Evolutionary conservation across 2,113 vertebrate species (phyloP).

Genomic region (Bufo bufo): DNA sequence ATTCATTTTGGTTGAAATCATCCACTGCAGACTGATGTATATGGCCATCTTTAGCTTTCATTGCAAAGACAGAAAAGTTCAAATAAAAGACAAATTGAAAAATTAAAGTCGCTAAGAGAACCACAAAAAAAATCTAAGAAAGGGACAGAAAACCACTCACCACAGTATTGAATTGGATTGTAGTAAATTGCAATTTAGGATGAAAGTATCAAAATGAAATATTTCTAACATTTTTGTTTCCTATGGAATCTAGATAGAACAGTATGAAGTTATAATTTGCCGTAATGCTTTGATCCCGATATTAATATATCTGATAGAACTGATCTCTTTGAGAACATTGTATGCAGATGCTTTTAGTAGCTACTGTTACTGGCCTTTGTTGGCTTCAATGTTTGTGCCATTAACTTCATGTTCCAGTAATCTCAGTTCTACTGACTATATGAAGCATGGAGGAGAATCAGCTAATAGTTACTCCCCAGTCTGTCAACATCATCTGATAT

Average conservation of each 20-base stretch:
- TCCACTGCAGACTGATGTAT: too few relatives aligned
- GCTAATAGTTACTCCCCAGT: background rate
- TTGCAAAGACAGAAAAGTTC: background rate
- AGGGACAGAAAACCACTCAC: background rate
- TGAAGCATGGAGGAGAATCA: background rate
- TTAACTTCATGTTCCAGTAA: background rate
- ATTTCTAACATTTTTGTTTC: background rate
- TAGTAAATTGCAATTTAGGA: constrained; percentile 3
- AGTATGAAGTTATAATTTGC: background rate
- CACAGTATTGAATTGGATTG: background rate
- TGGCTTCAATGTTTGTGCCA: background rate
- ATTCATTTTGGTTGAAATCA: too few relatives aligned
- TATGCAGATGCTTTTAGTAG: constrained; percentile 10
- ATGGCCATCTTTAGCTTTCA: background rate
- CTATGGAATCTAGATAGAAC: background rate
- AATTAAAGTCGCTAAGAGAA: background rate
- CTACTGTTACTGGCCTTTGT: too few relatives aligned
- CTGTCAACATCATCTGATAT: background rate
- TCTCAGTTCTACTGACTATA: background rate
- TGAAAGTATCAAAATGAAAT: constrained; percentile 21
- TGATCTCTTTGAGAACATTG: background rate
- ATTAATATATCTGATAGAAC: constrained; percentile 41
- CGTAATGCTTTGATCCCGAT: constrained; percentile 29
- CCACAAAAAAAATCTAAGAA: background rate
- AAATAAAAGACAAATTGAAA: background rate